Conservation (phyloP, 2,888 invertebrate species). For the Trisateles emortualis region DNA sequence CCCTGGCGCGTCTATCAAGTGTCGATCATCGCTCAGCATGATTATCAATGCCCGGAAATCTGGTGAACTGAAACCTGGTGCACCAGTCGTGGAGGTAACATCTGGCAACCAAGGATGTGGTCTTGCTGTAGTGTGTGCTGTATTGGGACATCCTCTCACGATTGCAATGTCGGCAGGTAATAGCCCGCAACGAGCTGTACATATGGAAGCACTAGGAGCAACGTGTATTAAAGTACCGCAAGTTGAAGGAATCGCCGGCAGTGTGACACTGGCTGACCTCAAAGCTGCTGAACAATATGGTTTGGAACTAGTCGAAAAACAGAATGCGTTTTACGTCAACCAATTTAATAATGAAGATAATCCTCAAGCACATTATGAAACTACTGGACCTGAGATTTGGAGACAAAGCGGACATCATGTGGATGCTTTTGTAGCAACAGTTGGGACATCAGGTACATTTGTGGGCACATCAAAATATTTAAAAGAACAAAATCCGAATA, state of each 20-base stretch:
- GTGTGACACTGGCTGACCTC: conserved; percentile 75
- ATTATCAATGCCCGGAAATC: conserved; percentile 63
- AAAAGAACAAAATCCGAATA: conserved; percentile 72
- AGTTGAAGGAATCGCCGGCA: conserved; percentile 78
- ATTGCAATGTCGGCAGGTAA: conserved; percentile 79
- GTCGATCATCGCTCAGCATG: conserved; percentile 76
- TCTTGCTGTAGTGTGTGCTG: conserved; percentile 79
- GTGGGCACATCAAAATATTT: conserved; percentile 73
- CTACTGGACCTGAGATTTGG: conserved; percentile 82
- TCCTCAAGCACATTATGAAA: conserved; percentile 68
- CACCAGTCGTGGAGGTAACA: conserved; percentile 73
- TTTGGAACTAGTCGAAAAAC: conserved; percentile 64
- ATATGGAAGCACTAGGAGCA: conserved; percentile 81
- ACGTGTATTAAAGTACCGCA: conserved; percentile 76
- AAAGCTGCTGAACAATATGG: conserved; percentile 71
- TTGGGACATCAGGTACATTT: conserved; percentile 79
- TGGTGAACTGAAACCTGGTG: conserved; percentile 72
- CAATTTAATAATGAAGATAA: conserved; percentile 75
- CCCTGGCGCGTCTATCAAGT: conserved; percentile 80
- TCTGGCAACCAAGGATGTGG: conserved; percentile 82
- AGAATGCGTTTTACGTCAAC: conserved; percentile 74
- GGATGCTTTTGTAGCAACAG: conserved; percentile 76
- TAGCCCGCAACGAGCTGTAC: conserved; percentile 76
- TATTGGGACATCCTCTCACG: conserved; percentile 75
- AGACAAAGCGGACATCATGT: conserved; percentile 76